Evolutionary conservation across 2,113 vertebrate species (phyloP).

Genomic region (Amphilophus citrinellus): DNA sequence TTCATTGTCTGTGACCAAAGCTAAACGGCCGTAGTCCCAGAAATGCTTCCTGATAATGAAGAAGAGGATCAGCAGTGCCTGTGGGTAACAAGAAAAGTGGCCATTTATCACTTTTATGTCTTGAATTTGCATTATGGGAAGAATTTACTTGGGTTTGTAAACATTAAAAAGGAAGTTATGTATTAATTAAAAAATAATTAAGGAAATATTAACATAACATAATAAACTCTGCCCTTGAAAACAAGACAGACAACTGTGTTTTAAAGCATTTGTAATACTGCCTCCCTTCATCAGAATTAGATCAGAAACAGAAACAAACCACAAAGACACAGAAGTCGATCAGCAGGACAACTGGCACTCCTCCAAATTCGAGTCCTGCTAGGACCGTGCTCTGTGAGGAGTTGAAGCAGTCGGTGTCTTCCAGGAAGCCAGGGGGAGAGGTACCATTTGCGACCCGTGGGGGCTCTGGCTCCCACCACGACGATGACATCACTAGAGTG

Average conservation of each 20-base stretch:
- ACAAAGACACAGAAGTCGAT: slow-evolving; percentile 89
- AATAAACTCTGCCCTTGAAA: not conserved
- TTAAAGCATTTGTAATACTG: not conserved
- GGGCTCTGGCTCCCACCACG: slow-evolving; percentile 52
- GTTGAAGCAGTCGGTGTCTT: slow-evolving; percentile 86
- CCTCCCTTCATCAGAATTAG: not conserved
- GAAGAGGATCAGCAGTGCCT: slow-evolving; percentile 89
- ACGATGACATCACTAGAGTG: slow-evolving; percentile 56
- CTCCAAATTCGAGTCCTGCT: slow-evolving; percentile 88
- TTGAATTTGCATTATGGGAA: not conserved
- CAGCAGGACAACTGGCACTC: slow-evolving; percentile 90
- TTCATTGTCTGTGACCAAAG: slow-evolving; percentile 87
- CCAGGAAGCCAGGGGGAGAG: not conserved
- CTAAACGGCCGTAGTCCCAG: slow-evolving; percentile 95
- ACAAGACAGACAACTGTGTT: not conserved
- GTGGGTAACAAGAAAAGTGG: slow-evolving; percentile 32
- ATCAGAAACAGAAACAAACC: slow-evolving; percentile 49
- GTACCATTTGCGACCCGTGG: slow-evolving; percentile 26
- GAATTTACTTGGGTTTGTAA: not conserved
- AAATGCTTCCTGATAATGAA: slow-evolving; percentile 89
- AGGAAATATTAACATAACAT: not conserved
- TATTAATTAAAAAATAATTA: not conserved
- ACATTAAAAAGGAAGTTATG: not conserved
- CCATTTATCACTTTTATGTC: not conserved
- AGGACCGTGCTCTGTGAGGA: slow-evolving; percentile 86